Conservation (phyloP, 2,888 invertebrate genomes). For the Hylaea fasciaria region DNA sequence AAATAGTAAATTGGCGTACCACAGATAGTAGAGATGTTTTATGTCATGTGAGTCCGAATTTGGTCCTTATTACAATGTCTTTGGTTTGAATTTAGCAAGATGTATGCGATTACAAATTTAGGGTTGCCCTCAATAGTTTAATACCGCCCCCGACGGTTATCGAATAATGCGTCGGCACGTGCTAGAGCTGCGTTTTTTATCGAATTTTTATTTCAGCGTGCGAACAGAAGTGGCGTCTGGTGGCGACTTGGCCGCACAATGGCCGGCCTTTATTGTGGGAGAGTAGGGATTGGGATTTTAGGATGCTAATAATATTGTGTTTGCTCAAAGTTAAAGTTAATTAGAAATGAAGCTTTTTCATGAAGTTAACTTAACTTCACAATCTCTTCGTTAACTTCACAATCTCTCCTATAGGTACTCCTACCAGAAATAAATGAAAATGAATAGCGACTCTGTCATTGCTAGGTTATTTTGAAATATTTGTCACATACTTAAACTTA, state of each 20-base stretch:
- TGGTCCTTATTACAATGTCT: constrained; percentile 9
- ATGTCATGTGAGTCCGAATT: constrained; percentile 34
- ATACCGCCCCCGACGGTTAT: constrained; percentile 84
- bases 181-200: constrained; percentile 76
- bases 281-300: constrained; percentile 29
- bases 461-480: too few relatives aligned
- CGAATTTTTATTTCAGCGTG: constrained; percentile 76
- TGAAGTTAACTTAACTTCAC: too few relatives aligned
- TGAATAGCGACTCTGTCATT: too few relatives aligned
- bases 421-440: too few relatives aligned
- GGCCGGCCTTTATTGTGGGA: constrained; percentile 48
- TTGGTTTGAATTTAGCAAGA: constrained; percentile 48
- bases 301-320: constrained; percentile 30
- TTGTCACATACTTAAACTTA: too few relatives aligned
- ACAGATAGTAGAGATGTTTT: background rate
- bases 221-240: constrained; percentile 80
- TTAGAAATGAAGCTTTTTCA: too few relatives aligned
- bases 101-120: constrained; percentile 57
- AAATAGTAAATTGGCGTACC: constrained; percentile 38
- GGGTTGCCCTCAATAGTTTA: constrained; percentile 76
- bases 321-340: too few relatives aligned
- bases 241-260: constrained; percentile 67
- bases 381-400: too few relatives aligned
- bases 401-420: too few relatives aligned
- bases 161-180: constrained; percentile 82